phyloP scores from a whole-genome alignment of 2,113 vertebrate genomes.

The Lota lota region DNA sequence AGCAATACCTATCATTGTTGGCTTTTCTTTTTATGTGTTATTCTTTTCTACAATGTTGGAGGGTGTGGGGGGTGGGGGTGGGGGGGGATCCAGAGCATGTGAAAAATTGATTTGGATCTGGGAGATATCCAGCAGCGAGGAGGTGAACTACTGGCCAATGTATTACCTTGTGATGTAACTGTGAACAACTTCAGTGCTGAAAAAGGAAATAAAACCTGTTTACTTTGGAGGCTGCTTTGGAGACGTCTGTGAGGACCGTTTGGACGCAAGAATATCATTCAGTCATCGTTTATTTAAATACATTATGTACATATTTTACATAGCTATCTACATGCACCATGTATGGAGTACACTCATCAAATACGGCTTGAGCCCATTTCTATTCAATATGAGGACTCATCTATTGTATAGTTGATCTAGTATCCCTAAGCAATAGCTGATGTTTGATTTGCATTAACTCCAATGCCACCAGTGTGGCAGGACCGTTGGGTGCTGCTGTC shows the following conservation, averaged over 20 bases:
- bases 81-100: too few species aligned
- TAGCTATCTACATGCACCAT: background rate
- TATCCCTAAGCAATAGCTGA: too few species aligned
- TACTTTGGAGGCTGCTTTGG: conserved; percentile 66
- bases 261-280: background rate
- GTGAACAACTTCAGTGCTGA: conserved; percentile 90
- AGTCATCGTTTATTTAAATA: background rate
- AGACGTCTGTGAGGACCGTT: background rate
- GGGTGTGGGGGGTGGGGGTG: too few species aligned
- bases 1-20: conserved; percentile 86
- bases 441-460: too few species aligned
- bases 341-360: conserved; percentile 4
- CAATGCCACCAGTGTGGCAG: too few species aligned
- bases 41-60: conserved; percentile 71
- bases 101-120: too few species aligned
- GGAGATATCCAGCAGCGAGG: conserved; percentile 46
- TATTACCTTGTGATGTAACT: conserved; percentile 90
- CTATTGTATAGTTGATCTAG: too few species aligned
- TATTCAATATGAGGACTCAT: too few species aligned
- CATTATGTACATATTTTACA: conserved; percentile 20
- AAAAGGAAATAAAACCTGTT: conserved; percentile 94
- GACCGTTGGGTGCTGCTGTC: too few species aligned
- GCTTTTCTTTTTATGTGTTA: conserved; percentile 70
- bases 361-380: background rate
- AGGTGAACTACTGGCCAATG: conserved; percentile 79